phyloP scores from a whole-genome alignment of 2,113 vertebrate species.

The Oncorhynchus gorbuscha region DNA sequence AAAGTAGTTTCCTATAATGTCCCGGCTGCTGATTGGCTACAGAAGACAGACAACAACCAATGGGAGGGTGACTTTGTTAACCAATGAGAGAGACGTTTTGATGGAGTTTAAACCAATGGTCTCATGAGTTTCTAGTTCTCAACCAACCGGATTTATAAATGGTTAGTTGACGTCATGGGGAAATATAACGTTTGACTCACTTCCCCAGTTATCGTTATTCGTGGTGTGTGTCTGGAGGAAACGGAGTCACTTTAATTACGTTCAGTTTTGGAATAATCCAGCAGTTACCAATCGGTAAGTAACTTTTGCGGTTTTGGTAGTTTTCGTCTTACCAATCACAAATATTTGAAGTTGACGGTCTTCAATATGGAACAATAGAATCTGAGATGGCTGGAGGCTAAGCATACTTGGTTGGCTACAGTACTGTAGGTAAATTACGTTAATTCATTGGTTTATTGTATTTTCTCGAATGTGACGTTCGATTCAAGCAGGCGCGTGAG shows the following conservation, averaged over 20 bases:
- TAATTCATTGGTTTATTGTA: too few relatives aligned
- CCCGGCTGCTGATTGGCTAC: slow-evolving; percentile 25
- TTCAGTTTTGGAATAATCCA: background rate
- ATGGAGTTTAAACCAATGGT: background rate
- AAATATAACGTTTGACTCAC: slow-evolving; percentile 44
- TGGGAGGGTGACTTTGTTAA: background rate
- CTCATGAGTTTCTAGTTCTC: background rate
- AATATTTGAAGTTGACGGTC: background rate
- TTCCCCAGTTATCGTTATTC: background rate
- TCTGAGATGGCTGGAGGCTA: background rate
- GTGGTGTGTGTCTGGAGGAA: background rate
- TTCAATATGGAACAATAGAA: background rate
- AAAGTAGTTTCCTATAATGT: background rate
- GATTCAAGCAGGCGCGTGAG: too few relatives aligned
- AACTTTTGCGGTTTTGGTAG: background rate
- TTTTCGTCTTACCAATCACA: background rate
- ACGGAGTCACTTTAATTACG: background rate
- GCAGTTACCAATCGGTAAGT: background rate
- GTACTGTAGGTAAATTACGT: too few relatives aligned
- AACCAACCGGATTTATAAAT: background rate
- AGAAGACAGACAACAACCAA: background rate
- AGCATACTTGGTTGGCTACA: background rate
- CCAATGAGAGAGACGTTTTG: background rate
- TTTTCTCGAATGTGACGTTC: too few relatives aligned
- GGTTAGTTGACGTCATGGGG: slow-evolving; percentile 52